Evolutionary conservation across 2,888 invertebrate genomes (phyloP).

Genomic region (Leucophenga maculata): DNA sequence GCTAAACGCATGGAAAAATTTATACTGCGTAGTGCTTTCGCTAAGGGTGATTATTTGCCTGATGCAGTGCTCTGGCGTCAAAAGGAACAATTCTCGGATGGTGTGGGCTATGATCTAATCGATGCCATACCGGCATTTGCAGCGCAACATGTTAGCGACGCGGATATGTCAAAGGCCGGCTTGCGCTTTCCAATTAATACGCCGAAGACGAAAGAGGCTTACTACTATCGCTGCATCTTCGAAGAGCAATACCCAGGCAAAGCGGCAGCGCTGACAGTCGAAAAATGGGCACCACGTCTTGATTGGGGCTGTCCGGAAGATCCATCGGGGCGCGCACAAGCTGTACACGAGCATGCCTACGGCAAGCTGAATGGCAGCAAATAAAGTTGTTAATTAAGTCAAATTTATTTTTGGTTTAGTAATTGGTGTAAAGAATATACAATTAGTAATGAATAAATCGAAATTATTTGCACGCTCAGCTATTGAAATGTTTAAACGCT

Average conservation of each 20-base stretch:
- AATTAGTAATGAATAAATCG: no score
- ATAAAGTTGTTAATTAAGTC: no score
- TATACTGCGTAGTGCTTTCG: conserved; percentile 86
- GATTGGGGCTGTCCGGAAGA: conserved; percentile 69
- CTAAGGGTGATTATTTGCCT: conserved; percentile 80
- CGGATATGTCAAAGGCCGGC: conserved; percentile 72
- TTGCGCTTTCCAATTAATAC: conserved; percentile 79
- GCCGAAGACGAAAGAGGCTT: conserved; percentile 82
- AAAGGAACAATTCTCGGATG: conserved; percentile 84
- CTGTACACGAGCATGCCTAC: conserved; percentile 46
- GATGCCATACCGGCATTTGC: conserved; percentile 70
- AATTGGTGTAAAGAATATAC: no score
- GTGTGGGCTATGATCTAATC: conserved; percentile 67
- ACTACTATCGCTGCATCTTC: conserved; percentile 76
- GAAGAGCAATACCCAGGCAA: conserved; percentile 62
- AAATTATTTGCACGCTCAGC: no score
- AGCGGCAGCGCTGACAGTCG: conserved; percentile 59
- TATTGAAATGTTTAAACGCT: no score
- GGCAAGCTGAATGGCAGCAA: no score
- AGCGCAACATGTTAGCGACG: conserved; percentile 77
- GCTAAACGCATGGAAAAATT: conserved; percentile 80
- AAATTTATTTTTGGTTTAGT: no score
- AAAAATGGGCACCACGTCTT: conserved; percentile 63
- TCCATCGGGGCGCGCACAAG: conserved; percentile 66
- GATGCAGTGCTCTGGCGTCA: conserved; percentile 91